Conservation (phyloP, 2,797 vertebrate genomes). For the Astyanax mexicanus region DNA sequence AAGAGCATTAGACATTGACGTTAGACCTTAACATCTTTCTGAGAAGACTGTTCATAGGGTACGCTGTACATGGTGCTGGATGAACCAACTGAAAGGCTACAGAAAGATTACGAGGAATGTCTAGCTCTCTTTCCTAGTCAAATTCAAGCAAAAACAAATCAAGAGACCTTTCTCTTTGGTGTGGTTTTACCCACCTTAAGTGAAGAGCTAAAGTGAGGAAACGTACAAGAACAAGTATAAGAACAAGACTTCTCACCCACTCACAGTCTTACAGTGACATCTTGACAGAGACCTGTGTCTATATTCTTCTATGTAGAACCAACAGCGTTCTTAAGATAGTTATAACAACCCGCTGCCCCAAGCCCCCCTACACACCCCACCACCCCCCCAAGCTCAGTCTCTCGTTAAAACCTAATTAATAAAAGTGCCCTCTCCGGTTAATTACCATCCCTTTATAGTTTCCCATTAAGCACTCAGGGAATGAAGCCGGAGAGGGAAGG, state of each 20-base stretch:
- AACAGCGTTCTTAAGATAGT: constrained; percentile 66
- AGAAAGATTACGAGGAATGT: too few relatives aligned
- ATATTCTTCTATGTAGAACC: constrained; percentile 56
- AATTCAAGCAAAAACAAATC: too few relatives aligned
- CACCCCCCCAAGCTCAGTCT: constrained; percentile 55
- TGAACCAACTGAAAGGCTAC: too few relatives aligned
- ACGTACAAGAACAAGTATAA: too few relatives aligned
- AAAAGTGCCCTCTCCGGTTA: constrained; percentile 73
- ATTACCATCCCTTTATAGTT: constrained; percentile 77
- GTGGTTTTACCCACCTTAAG: too few relatives aligned
- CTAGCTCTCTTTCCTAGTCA: too few relatives aligned
- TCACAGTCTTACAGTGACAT: constrained; percentile 33
- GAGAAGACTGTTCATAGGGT: too few relatives aligned
- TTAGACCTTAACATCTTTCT: too few relatives aligned
- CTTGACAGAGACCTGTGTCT: constrained; percentile 38
- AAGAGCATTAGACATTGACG: too few relatives aligned
- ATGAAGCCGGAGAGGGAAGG: constrained; percentile 52
- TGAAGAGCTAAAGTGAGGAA: too few relatives aligned
- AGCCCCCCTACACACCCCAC: constrained; percentile 8
- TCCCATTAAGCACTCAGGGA: constrained; percentile 63
- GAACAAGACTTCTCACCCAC: constrained; percentile 10
- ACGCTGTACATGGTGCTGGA: too few relatives aligned
- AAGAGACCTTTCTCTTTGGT: too few relatives aligned
- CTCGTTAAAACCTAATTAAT: constrained; percentile 75
- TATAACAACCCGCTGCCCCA: constrained; percentile 45